phyloP scores from a whole-genome alignment of 1,140 invertebrate genomes.

The Bombus impatiens region DNA sequence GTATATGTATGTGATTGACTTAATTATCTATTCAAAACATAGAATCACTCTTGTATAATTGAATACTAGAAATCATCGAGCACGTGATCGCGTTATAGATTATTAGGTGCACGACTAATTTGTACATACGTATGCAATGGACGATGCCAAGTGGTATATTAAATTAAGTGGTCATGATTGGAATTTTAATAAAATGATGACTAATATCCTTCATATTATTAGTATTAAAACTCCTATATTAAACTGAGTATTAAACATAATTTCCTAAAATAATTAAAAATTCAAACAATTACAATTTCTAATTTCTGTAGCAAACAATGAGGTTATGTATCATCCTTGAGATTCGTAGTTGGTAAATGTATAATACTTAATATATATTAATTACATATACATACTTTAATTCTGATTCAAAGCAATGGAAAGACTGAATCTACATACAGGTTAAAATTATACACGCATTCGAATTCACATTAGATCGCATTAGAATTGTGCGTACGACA shows the following conservation, averaged over 20 bases:
- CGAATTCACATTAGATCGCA: too few relatives aligned
- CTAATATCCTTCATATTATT: too few relatives aligned
- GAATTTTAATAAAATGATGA: too few relatives aligned
- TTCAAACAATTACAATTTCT: neutral
- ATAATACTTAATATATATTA: neutral
- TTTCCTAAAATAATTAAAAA: neutral
- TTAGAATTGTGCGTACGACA: neutral
- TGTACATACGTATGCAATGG: neutral
- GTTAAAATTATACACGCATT: neutral
- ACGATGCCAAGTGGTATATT: neutral
- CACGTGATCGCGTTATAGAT: neutral
- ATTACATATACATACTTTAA: neutral
- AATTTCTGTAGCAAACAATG: too few relatives aligned
- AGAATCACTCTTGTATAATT: neutral
- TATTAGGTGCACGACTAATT: neutral
- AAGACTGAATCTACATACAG: neutral
- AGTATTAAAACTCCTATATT: too few relatives aligned
- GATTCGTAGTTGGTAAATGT: neutral
- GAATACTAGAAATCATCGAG: neutral
- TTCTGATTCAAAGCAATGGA: neutral
- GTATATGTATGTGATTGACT: neutral
- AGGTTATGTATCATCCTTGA: neutral
- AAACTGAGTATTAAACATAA: too few relatives aligned
- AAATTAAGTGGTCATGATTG: neutral
- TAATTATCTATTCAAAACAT: neutral